A percentile compares a stretch with the other conserved stretches of the same genome.
Conservation (phyloP, 2,113 vertebrate genomes). For the Mirounga angustirostris region DNA sequence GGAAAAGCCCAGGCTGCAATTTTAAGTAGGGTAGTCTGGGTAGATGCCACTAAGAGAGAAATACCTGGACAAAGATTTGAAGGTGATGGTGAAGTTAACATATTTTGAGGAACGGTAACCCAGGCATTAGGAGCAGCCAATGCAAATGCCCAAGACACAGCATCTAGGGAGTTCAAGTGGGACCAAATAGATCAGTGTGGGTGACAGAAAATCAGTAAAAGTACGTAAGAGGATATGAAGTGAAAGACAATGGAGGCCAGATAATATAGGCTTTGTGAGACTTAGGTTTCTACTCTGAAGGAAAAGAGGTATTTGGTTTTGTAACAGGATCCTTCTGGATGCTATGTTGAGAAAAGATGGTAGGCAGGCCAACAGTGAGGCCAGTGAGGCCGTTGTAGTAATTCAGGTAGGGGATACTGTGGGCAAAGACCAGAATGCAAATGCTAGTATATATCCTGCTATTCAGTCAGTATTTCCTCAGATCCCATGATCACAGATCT, state of each 20-base stretch:
- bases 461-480: not conserved
- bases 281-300: not conserved
- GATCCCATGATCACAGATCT: not conserved
- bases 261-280: not conserved
- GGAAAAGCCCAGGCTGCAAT: not conserved
- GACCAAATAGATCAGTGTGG: not conserved
- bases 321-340: not conserved
- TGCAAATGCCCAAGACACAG: not conserved
- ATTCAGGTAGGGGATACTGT: not conserved
- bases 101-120: not conserved
- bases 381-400: not conserved
- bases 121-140: not conserved
- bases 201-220: not conserved
- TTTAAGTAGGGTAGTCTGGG: not conserved
- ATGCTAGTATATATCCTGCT: not conserved
- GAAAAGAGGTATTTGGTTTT: not conserved
- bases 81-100: not conserved
- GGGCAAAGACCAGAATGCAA: not conserved
- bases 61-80: not conserved
- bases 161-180: not conserved
- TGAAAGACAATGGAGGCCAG: not conserved
- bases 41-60: not conserved
- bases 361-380: not conserved
- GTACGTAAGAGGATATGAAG: not conserved
- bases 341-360: not conserved